phyloP scores from a whole-genome alignment of 2,888 invertebrate species.

The Andrena flavipes region DNA sequence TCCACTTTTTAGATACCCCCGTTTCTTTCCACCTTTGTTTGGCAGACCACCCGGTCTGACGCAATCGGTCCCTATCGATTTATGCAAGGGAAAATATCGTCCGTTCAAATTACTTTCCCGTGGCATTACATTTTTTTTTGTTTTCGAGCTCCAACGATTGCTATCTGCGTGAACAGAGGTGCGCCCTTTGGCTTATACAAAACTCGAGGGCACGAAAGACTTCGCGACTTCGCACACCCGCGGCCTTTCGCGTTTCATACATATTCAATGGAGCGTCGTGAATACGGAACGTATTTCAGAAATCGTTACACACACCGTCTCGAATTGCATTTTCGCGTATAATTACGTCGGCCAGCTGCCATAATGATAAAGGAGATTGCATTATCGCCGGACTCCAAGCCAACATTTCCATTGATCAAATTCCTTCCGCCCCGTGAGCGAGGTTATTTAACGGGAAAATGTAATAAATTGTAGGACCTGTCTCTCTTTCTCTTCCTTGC shows the following conservation, averaged over 20 bases:
- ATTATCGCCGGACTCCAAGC: constrained; percentile 59
- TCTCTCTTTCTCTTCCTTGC: constrained; percentile 25
- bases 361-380: constrained; percentile 62
- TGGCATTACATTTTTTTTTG: constrained; percentile 47
- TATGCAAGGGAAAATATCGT: constrained; percentile 59
- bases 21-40: constrained; percentile 29
- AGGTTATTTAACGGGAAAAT: constrained; percentile 63
- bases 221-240: constrained; percentile 18
- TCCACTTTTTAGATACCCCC: constrained; percentile 31
- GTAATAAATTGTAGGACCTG: constrained; percentile 62
- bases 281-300: constrained; percentile 45
- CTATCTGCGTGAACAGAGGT: neutral
- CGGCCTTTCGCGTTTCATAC: constrained; percentile 47
- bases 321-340: constrained; percentile 57
- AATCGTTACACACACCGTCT: constrained; percentile 51
- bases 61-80: constrained; percentile 69
- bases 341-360: constrained; percentile 59
- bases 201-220: neutral
- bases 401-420: constrained; percentile 67
- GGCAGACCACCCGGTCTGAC: constrained; percentile 57
- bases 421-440: constrained; percentile 57
- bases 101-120: constrained; percentile 21
- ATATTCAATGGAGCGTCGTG: constrained; percentile 42
- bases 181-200: constrained; percentile 21
- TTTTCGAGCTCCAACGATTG: neutral